phyloP scores from a whole-genome alignment of 2,797 vertebrate species.

The Linurgus olivaceus region DNA sequence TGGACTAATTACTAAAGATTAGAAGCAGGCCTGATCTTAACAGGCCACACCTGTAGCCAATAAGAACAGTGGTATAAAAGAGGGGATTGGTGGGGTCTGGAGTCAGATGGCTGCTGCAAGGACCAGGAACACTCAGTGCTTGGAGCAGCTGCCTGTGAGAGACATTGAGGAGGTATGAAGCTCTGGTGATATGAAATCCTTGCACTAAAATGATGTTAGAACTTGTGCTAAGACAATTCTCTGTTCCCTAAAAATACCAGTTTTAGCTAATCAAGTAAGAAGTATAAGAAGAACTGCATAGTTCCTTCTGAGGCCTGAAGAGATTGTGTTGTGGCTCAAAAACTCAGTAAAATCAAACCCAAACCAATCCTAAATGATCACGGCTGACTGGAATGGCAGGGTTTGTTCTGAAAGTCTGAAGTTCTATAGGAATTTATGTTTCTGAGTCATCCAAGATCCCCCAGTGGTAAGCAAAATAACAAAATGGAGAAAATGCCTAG shows the following conservation, averaged over 20 bases:
- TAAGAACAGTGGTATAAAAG: too few species aligned
- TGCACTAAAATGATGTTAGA: too few species aligned
- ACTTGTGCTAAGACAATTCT: too few species aligned
- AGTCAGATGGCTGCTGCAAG: too few species aligned
- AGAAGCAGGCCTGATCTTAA: too few species aligned
- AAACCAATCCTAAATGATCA: neutral
- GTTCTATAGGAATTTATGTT: neutral
- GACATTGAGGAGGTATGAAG: too few species aligned
- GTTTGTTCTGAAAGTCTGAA: neutral
- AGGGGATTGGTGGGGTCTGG: too few species aligned
- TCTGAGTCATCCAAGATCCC: neutral
- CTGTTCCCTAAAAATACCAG: neutral
- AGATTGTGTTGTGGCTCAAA: neutral
- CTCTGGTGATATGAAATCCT: too few species aligned
- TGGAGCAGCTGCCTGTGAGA: too few species aligned
- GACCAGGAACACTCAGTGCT: too few species aligned
- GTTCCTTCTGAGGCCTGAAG: neutral
- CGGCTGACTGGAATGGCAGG: neutral
- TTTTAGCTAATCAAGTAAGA: neutral
- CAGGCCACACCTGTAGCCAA: too few species aligned
- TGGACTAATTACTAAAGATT: too few species aligned
- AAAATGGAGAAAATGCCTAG: neutral
- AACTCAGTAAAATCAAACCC: neutral
- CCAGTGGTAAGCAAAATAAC: neutral
- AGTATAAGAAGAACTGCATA: neutral